Evolutionary conservation across 2,797 vertebrate species (phyloP).

Genomic region (Rhabdophis nuchalis): DNA sequence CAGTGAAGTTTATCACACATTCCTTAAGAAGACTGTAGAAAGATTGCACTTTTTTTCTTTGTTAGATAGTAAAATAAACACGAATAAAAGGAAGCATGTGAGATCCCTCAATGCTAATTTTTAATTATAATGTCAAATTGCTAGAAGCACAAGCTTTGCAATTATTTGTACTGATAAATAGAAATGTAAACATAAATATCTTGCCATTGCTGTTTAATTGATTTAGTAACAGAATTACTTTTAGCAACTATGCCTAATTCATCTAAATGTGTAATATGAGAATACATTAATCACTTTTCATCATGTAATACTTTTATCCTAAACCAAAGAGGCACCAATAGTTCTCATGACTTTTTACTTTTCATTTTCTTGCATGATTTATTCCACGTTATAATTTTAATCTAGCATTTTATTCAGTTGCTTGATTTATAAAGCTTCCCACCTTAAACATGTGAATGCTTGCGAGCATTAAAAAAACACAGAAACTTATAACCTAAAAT

Average conservation of each 20-base stretch:
- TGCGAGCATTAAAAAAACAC: background rate
- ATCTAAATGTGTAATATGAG: background rate
- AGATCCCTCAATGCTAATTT: constrained; percentile 13
- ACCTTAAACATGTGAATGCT: background rate
- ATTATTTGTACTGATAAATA: constrained; percentile 10
- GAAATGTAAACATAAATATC: constrained; percentile 4
- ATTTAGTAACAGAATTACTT: constrained; percentile 41
- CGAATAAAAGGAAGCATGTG: constrained; percentile 26
- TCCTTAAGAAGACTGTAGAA: background rate
- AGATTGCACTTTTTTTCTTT: background rate
- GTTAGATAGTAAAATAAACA: background rate
- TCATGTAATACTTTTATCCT: background rate
- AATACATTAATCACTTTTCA: background rate
- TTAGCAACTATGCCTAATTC: constrained; percentile 1
- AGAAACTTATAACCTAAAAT: background rate
- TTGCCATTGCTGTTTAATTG: constrained; percentile 35
- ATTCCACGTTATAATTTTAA: background rate
- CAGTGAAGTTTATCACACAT: background rate
- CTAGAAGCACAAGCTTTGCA: background rate
- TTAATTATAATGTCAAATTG: constrained; percentile 22
- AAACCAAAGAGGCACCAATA: background rate
- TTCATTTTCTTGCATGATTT: background rate
- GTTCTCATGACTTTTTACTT: background rate
- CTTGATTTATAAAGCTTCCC: background rate
- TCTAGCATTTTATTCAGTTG: background rate